A percentile compares a stretch with the other conserved stretches of the same genome.
Conservation (phyloP, 2,113 vertebrate genomes). For the Reinhardtius hippoglossoides region DNA sequence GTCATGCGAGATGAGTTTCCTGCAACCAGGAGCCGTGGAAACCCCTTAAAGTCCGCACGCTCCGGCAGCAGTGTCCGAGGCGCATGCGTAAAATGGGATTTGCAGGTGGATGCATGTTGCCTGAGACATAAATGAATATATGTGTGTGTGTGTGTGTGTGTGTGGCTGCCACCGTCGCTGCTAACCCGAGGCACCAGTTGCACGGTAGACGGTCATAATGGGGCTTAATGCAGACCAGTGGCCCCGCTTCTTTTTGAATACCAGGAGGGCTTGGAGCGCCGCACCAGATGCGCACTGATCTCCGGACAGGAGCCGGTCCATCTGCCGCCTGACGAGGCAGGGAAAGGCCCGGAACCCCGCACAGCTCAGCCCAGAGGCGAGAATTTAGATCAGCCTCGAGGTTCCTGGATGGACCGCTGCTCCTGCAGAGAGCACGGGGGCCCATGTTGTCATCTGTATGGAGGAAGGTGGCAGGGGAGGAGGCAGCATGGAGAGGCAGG, state of each 20-base stretch:
- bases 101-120: not conserved
- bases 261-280: conserved; percentile 58
- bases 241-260: conserved; percentile 49
- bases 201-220: conserved; percentile 77
- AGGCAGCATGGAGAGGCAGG: conserved; percentile 24
- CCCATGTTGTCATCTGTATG: conserved; percentile 27
- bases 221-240: conserved; percentile 71
- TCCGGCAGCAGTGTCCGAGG: not conserved
- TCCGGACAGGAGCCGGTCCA: conserved; percentile 82
- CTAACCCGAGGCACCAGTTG: conserved; percentile 79
- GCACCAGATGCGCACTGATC: conserved; percentile 84
- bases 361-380: conserved; percentile 67
- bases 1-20: not conserved
- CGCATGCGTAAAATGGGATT: not conserved
- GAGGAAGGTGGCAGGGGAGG: conserved; percentile 17
- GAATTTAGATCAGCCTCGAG: conserved; percentile 70
- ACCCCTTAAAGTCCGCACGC: not conserved
- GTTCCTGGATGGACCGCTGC: conserved; percentile 49
- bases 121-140: not conserved
- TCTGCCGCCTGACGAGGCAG: conserved; percentile 82
- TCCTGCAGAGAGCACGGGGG: conserved; percentile 32
- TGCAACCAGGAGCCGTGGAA: not conserved
- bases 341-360: conserved; percentile 66
- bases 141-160: not conserved
- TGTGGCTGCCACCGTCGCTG: conserved; percentile 36